Evolutionary conservation across 1,140 invertebrate genomes (phyloP), one percentile per base, ranked within the genome.

Genomic region (Drosophila sulfurigaster): DNA sequence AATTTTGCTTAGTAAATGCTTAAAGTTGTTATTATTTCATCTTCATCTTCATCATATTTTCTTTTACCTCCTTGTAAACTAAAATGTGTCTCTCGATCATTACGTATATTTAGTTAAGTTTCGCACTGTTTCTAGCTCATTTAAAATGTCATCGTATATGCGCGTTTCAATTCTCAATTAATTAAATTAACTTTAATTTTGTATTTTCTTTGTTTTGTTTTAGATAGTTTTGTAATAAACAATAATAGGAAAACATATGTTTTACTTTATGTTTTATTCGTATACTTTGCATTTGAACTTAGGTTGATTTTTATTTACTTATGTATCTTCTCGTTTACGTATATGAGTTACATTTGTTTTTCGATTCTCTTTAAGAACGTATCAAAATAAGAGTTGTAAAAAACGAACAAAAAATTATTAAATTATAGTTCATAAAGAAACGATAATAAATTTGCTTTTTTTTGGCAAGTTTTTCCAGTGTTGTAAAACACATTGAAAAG

Each of bases 221-320:
- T 69, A 56, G 52, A 59, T 43, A 67, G 63, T 51, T 43, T 52
- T 38, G 63, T 68, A 81, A 69, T 82, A 85, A 85, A 85, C 81
- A 78, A 85, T 82, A 77, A 79, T 71, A 59, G 70, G 72, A 83
- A 79, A 83, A 76, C 73, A 76, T 76, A 72, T 71, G 60, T 76
- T 72, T 76, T 20, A 76, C 69, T 65, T 59, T 79, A 70, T 81
- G 71, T 83, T 89, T 75, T 87, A 85, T 89, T 92, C 92, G 92
- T 92, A 92, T 92, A 92, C 92, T 91, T 92, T 91, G 88, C 83
- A 91, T 92, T 92, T 92, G 91, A 92, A 92, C 92, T 92, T 81
- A 92, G 87, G 91, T 92, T 85, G 82, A 79, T 76, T 82, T 91
- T 80, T 10, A 38, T 75, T 57, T 76, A 73, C 28, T 70, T 75